Base-by-base conservation (phyloP, 2,888 invertebrate species). In the Mythimna pallens region DNA sequence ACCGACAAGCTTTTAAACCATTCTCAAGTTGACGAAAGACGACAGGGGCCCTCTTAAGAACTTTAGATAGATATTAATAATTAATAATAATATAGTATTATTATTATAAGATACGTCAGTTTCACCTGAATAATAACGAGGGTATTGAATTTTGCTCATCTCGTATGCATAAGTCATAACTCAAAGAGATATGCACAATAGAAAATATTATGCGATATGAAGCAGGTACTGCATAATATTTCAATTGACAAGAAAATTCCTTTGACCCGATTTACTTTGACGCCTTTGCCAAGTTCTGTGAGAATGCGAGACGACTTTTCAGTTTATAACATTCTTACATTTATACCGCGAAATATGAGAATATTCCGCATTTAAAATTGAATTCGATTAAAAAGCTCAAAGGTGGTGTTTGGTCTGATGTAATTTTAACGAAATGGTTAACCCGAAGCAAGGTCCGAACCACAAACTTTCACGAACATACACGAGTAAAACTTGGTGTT, bases 341-440 rank as follows among this genome's bases (percentile, higher is more conserved):
- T 65, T 25, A 66, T 64, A 58, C 25, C 40, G 64, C 30, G 65
- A 65, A 71, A 73, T 81, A 71, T 86, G 58, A 73, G 55, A 68
- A 81, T 62, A 66, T 78, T 61, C 62, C 65, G 14, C 67, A 71
- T 73, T 79, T 62, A 79, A 84, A 84, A 86, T 86, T 72, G 65
- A 81, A 84, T 84, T 65, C 64, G 68, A 80, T 66, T 61, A 34
- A 58, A 34, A 40, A 34, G n/a, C 20, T 77, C 58, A 66, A 78
- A 76, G 43, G 81, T 78, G 84, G 78, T 62, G 68, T 69, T 65
- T 54, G 59, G 62, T 70, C n/a, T 74, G 61, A 65, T 25, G 69
- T 70, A 69, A 71, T 81, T 73, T 64, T 10, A 65, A 50, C 50
- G 61, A 30, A 64, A 70, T 10, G 69, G 40, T 34, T 20, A n/a